Evolutionary conservation across 2,888 invertebrate species (phyloP).

Genomic region (Xestoiulus laeticollis): DNA sequence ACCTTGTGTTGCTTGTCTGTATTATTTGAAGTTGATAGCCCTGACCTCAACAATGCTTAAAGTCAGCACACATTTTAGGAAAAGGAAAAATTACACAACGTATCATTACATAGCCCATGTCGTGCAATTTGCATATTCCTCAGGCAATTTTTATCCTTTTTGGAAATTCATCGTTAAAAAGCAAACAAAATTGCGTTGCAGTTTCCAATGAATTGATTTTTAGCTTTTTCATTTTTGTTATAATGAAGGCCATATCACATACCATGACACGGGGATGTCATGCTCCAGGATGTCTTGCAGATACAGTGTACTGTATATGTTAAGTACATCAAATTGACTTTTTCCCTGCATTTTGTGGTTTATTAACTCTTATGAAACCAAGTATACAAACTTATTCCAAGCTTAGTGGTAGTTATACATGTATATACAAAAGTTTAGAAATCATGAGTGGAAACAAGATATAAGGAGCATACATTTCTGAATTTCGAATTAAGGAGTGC

Average conservation of each 20-base stretch:
- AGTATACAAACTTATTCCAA: no score
- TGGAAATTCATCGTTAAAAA: conserved; percentile 10
- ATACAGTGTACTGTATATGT: no score
- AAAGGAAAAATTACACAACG: not conserved
- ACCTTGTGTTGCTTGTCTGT: not conserved
- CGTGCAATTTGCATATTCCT: not conserved
- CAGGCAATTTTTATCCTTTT: not conserved
- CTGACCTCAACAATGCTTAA: not conserved
- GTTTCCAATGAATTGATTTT: not conserved
- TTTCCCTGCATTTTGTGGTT: no score
- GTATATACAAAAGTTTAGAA: no score
- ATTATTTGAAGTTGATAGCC: not conserved
- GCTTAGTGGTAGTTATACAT: no score
- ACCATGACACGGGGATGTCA: not conserved
- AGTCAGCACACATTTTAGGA: not conserved
- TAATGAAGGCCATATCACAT: not conserved
- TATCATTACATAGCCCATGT: not conserved
- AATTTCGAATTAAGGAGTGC: no score
- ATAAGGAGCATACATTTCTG: no score
- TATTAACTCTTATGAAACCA: no score
- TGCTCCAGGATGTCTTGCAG: not conserved
- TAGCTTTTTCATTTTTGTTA: not conserved
- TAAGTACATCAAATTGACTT: no score
- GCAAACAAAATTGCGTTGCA: not conserved
- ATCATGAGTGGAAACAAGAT: no score